Base-by-base conservation (phyloP, 2,797 vertebrate genomes). In the Sebastes alutus region DNA sequence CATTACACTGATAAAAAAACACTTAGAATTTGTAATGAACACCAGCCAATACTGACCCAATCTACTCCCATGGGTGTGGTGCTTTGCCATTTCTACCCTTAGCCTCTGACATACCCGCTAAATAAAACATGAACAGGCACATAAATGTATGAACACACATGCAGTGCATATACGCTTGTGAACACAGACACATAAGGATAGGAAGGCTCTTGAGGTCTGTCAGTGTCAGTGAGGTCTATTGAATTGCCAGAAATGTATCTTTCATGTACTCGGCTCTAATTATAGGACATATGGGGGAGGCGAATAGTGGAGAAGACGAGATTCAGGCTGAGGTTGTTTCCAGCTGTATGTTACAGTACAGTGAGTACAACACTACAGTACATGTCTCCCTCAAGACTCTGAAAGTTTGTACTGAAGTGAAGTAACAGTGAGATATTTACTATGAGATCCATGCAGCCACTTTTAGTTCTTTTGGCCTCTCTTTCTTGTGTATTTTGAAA, bases 271-370 rank as follows among this genome's bases (percentile, higher is more conserved):
- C 3, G 1, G 42, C 12, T 83, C 85, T 92, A 89, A 87, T 85
- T 83, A 85, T 90, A 89, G 86, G 64, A 73, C 3, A 66, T 80
- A 88, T 52, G 84, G 76, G 67, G 89, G 89, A 86, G 86, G 88
- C 7, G 20, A 76, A 80, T 52, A 33, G 46, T 58, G 69, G 52
- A 81, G 71, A 83, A 58, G 63, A 63, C 62, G 59, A 75, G 22
- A 72, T 54, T 58, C 33, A 77, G 56, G 16, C 75, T 22, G 60
- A 62, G 70, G 78, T 67, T 83, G 77, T 83, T 82, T 88, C 72
- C 72, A 83, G 61, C 79, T 77, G 29, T 73, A 85, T 71, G 27
- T 56, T 64, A 70, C 71, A 79, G 32, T 68, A 70, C 49, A 52
- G 49, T 18, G 42, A 2, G 42, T 52, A 52, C 49, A 52, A 9